Percentiles rank a stretch among this genome's conserved stretches.
These are phyloP conservation scores for Bolinopsis microptera DNA, from an alignment of 37 sponge, comb jelly and placozoan genomes.

Conservation along the genomic window DNA sequence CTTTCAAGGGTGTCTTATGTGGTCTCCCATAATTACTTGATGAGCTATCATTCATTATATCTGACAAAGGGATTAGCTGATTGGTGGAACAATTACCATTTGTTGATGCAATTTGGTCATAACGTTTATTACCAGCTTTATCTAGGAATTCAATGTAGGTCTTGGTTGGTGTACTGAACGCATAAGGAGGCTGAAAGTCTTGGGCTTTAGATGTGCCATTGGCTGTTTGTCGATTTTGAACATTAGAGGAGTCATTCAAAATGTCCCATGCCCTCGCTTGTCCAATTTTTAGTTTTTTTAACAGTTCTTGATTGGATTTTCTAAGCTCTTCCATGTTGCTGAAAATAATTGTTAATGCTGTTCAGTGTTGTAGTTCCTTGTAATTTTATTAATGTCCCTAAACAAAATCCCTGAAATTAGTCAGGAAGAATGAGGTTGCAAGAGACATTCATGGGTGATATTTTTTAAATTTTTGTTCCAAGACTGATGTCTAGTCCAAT, in stretches of 20 bases:
- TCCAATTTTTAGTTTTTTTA: constrained; percentile 27
- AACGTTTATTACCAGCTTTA: neutral
- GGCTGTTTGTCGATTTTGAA: neutral
- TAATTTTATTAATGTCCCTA: too few relatives aligned
- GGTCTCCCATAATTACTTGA: constrained; percentile 36
- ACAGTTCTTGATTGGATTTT: constrained; percentile 45
- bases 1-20: neutral
- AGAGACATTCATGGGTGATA: too few relatives aligned
- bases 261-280: constrained; percentile 17
- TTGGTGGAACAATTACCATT: too few relatives aligned
- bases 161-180: constrained; percentile 46
- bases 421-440: too few relatives aligned
- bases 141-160: neutral
- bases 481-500: too few relatives aligned
- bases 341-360: too few relatives aligned
- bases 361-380: too few relatives aligned
- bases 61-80: neutral
- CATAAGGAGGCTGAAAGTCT: neutral
- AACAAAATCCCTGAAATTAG: too few relatives aligned
- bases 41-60: neutral
- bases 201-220: neutral
- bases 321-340: constrained; percentile 15
- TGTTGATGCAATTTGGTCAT: neutral
- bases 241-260: neutral
- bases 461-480: too few relatives aligned